These are phyloP conservation scores for Rhynchonycteris naso DNA, from an alignment of 2,797 vertebrate species.

Conservation along the genomic window DNA sequence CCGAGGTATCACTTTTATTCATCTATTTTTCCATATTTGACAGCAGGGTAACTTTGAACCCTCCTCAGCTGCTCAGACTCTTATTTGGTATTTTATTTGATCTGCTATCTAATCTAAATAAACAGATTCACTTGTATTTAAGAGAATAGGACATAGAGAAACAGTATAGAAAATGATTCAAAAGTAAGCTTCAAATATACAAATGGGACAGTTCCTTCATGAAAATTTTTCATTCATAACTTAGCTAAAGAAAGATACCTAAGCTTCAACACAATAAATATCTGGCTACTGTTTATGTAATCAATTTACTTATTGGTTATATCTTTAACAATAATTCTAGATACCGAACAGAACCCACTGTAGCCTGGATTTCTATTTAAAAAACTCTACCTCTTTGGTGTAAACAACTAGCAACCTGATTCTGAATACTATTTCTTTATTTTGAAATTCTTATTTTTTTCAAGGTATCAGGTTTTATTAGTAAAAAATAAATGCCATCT, in stretches of 20 bases:
- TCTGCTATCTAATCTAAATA: conserved; percentile 51
- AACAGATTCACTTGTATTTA: conserved; percentile 55
- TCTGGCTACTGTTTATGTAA: not conserved
- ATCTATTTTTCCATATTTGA: not conserved
- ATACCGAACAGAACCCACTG: not conserved
- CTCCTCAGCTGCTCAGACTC: not conserved
- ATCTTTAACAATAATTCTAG: not conserved
- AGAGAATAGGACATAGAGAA: conserved; percentile 44
- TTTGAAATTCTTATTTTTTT: conserved; percentile 43
- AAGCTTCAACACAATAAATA: not conserved
- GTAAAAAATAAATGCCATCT: not conserved
- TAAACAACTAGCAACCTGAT: not conserved
- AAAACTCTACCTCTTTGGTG: not conserved
- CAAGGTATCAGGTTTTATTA: conserved; percentile 21
- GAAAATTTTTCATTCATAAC: conserved; percentile 20
- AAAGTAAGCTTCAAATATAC: conserved; percentile 54
- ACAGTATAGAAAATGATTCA: conserved; percentile 40
- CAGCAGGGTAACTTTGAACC: conserved; percentile 22
- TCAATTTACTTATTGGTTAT: not conserved
- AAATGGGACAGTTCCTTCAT: conserved; percentile 3
- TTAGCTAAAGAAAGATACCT: conserved; percentile 19
- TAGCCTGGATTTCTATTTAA: conserved; percentile 28
- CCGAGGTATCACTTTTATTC: not conserved
- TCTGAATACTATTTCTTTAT: not conserved
- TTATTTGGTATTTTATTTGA: conserved; percentile 54